Percentiles rank a stretch among this genome's conserved stretches.
phyloP scores from a whole-genome alignment of 2,888 invertebrate species.

The Priocnemis perturbator region DNA sequence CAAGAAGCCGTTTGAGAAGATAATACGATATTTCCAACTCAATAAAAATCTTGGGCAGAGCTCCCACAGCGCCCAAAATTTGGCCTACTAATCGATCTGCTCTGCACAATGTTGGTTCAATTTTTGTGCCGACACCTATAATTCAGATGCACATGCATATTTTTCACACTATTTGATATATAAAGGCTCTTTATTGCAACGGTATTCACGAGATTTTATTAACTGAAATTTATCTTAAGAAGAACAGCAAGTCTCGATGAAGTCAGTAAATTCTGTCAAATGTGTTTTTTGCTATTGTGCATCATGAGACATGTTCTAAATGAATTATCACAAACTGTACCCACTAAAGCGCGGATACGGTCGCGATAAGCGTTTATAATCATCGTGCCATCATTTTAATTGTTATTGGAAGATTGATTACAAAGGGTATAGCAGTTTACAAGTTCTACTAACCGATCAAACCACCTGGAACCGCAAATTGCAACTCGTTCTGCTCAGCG shows the following conservation, averaged over 20 bases:
- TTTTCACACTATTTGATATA: not conserved
- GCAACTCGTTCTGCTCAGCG: slow-evolving; percentile 98
- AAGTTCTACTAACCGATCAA: slow-evolving; percentile 83
- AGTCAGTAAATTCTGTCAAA: no score
- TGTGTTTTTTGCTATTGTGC: no score
- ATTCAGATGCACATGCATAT: slow-evolving; percentile 50
- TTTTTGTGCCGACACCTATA: slow-evolving; percentile 95
- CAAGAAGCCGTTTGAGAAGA: slow-evolving; percentile 94
- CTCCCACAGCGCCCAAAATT: slow-evolving; percentile 96
- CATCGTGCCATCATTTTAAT: no score
- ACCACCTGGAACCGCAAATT: slow-evolving; percentile 99
- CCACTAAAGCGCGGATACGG: no score
- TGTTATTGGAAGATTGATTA: no score
- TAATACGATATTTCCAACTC: slow-evolving; percentile 99
- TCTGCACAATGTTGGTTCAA: slow-evolving; percentile 98
- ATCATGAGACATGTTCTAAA: no score
- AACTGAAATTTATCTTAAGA: not conserved
- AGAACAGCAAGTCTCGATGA: no score
- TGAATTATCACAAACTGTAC: no score
- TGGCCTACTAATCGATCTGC: slow-evolving; percentile 97
- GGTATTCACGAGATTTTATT: not conserved
- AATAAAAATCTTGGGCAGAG: slow-evolving; percentile 97
- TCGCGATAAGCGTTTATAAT: no score
- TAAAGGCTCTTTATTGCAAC: not conserved
- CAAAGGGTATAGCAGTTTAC: no score